Evolutionary conservation across 2,888 invertebrate species (phyloP), one percentile per base, ranked within the genome.

Genomic region (Drosophila prostipennis): DNA sequence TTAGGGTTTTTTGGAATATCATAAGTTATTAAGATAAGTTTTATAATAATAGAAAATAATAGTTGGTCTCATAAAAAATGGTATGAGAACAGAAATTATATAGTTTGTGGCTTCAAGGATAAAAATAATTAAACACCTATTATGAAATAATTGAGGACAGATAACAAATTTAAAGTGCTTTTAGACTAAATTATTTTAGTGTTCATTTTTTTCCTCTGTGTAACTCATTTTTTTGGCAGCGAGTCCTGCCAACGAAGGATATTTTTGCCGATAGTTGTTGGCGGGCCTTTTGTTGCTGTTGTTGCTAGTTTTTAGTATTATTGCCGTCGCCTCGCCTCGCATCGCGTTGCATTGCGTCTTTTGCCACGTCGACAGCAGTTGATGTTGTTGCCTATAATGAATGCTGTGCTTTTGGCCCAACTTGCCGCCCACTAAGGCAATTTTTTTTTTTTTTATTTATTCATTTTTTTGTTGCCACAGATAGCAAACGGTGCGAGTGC

Each of bases 341-440:
- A 48, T 34, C 48, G 48, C 48, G 85, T 77, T 76, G 57, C 57
- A 82, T 76, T 76, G 80, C 76, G 76, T 82, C 80, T 81, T 80
- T 78, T 80, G 87, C 81, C 77, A 79, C 87, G 84, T 82, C 87
- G 84, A 77, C 87, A 87, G 74, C 79, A 84, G 80, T 87, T 84
- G 87, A 80, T 84, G 84, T 82, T 82, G 81, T 82, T 82, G 82
- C 84, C 83, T 75, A 82, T 87, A 82, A 82, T 87, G 87, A 82
- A 82, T 80, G 81, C 80, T 74, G 72, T 34, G 48, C 32, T 54
- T 57, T 57, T 53, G 51, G 16, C 55, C 55, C 55, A 49, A 49
- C 36, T 51, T 51, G 55, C 59, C 54, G 60, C 49, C 52, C 65
- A 67, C 72, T 56, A 68, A 75, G 72, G 77, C 70, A 79, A 74